Conservation (phyloP, 2,797 vertebrate genomes). For the Melopsittacus undulatus region DNA sequence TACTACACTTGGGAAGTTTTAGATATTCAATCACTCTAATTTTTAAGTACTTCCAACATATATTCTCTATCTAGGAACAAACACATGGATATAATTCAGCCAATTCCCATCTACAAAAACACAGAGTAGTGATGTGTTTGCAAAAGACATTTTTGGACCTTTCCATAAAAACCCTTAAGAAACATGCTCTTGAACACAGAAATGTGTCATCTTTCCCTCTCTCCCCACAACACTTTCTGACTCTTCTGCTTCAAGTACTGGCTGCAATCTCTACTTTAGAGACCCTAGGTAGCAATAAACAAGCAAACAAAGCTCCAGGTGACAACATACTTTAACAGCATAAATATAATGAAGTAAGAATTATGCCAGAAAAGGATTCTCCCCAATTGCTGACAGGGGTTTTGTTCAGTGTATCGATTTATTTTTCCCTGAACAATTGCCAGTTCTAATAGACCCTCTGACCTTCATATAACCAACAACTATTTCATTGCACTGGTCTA, state of each 20-base stretch:
- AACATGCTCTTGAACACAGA: not conserved
- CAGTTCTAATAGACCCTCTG: not conserved
- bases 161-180: not conserved
- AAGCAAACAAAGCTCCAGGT: not conserved
- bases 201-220: not conserved
- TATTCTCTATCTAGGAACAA: not conserved
- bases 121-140: not conserved
- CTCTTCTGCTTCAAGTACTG: not conserved
- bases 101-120: not conserved
- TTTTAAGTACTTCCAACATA: slow-evolving; percentile 8
- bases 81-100: not conserved
- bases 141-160: not conserved
- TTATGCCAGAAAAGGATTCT: not conserved
- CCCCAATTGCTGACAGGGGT: not conserved
- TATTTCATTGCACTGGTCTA: not conserved
- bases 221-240: not conserved
- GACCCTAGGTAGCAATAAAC: not conserved
- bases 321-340: not conserved
- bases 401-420: not conserved
- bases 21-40: not conserved
- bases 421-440: not conserved
- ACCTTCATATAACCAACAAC: not conserved
- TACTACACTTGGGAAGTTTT: not conserved
- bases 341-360: not conserved
- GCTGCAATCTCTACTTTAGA: not conserved